phyloP scores from a whole-genome alignment of 1,140 invertebrate species.

The Caenorhabditis tropicalis region DNA sequence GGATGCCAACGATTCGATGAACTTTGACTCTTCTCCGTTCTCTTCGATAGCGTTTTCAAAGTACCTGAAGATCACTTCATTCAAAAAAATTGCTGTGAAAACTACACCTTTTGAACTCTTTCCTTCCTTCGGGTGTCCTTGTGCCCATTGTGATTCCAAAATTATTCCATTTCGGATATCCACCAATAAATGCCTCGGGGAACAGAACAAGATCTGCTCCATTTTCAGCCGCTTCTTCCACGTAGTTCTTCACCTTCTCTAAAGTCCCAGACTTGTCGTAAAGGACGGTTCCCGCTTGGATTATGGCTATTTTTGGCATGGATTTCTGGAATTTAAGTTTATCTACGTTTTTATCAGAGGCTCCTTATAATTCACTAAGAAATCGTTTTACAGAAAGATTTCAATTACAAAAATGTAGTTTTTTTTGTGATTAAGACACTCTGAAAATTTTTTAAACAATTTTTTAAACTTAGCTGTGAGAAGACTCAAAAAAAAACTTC shows the following conservation, averaged over 20 bases:
- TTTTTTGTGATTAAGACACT: no score
- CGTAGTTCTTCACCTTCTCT: slow-evolving; percentile 58
- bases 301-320: slow-evolving; percentile 61
- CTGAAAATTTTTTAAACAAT: no score
- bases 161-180: slow-evolving; percentile 65
- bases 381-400: no score
- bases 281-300: slow-evolving; percentile 63
- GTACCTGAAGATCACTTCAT: slow-evolving; percentile 48
- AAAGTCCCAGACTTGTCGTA: slow-evolving; percentile 63
- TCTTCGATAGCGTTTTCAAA: slow-evolving; percentile 62
- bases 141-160: slow-evolving; percentile 63
- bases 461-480: no score
- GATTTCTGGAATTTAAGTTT: background rate
- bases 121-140: slow-evolving; percentile 61
- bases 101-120: slow-evolving; percentile 58
- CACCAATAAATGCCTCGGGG: slow-evolving; percentile 67
- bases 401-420: no score
- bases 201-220: slow-evolving; percentile 64
- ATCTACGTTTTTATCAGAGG: no score
- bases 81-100: background rate
- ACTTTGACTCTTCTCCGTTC: slow-evolving; percentile 57
- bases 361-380: no score
- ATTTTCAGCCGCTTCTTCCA: slow-evolving; percentile 58
- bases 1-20: slow-evolving; percentile 56
- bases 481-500: no score